Evolutionary conservation across 1,140 invertebrate species (phyloP).

Genomic region (Eriosoma lanigerum): DNA sequence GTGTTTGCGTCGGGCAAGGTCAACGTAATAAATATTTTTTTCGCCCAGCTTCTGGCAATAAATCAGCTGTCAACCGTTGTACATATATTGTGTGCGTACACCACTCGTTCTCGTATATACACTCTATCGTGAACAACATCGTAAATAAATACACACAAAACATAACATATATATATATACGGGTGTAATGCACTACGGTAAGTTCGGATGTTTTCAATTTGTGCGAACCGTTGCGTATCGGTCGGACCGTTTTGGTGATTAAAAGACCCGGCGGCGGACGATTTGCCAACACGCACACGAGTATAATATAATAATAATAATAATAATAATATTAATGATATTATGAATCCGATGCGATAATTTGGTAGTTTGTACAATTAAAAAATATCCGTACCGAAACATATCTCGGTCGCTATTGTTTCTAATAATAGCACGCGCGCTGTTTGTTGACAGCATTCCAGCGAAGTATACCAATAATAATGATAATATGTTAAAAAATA

Average conservation of each 20-base stretch:
- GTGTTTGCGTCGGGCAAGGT: neutral
- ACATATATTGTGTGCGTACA: neutral
- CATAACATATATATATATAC: neutral
- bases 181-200: neutral
- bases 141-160: neutral
- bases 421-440: neutral
- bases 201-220: constrained; percentile 13
- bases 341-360: neutral
- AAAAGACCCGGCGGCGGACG: neutral
- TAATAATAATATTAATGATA: neutral
- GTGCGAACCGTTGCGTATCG: neutral
- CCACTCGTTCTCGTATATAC: neutral
- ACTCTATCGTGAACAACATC: neutral
- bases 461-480: neutral
- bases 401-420: neutral
- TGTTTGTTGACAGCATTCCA: neutral
- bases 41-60: neutral
- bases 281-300: neutral
- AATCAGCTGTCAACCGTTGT: neutral
- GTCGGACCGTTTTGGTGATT: neutral
- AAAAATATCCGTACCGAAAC: constrained; percentile 3
- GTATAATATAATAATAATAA: no score
- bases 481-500: neutral
- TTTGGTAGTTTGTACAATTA: neutral
- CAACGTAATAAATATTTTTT: constrained; percentile 11